phyloP scores from a whole-genome alignment of 2,797 vertebrate genomes.

The Pseudomugil gertrudae region DNA sequence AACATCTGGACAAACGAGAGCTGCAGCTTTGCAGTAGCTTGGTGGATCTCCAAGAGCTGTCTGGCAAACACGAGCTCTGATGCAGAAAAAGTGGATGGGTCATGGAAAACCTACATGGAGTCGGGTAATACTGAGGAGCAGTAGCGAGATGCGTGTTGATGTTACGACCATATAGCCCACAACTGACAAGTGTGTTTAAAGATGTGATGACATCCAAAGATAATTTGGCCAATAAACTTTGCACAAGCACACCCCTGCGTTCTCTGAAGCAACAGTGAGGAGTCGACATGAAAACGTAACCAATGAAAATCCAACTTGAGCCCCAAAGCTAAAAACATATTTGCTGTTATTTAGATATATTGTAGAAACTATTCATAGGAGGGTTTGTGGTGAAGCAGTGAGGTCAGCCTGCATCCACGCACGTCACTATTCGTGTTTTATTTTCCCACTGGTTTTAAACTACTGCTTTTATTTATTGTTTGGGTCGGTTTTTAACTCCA shows the following conservation, averaged over 20 bases:
- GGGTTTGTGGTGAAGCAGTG: too few relatives aligned
- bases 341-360: too few relatives aligned
- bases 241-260: background rate
- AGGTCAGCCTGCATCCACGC: too few relatives aligned
- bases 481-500: too few relatives aligned
- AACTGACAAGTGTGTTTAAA: slow-evolving; percentile 24
- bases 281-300: background rate
- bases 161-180: slow-evolving; percentile 14
- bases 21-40: slow-evolving; percentile 58
- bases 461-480: too few relatives aligned
- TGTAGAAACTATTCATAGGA: too few relatives aligned
- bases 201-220: slow-evolving; percentile 4
- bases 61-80: slow-evolving; percentile 44
- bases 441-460: too few relatives aligned
- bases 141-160: slow-evolving; percentile 59
- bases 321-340: background rate
- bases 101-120: slow-evolving; percentile 49
- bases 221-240: slow-evolving; percentile 2
- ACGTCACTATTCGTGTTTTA: too few relatives aligned
- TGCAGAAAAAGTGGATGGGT: slow-evolving; percentile 49
- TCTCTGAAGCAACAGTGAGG: background rate
- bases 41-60: slow-evolving; percentile 55
- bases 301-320: background rate
- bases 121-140: slow-evolving; percentile 30
- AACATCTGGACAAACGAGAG: slow-evolving; percentile 65